Evolutionary conservation across 2,113 vertebrate species (phyloP).

Genomic region (Mastomys natalensis): DNA sequence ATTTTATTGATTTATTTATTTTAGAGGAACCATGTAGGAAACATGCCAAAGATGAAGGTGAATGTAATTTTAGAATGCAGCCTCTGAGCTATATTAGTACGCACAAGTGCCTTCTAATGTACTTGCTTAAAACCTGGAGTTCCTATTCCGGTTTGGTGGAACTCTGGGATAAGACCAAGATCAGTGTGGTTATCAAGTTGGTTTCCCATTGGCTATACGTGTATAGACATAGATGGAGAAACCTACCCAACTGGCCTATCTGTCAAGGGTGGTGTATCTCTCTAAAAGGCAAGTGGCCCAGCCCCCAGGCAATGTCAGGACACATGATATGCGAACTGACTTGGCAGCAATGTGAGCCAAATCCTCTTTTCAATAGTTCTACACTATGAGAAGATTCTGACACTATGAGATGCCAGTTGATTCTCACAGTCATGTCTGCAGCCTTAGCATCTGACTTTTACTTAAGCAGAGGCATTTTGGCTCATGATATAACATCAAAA

Average conservation of each 20-base stretch:
- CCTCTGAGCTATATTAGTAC: not conserved
- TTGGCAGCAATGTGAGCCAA: not conserved
- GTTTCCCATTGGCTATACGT: not conserved
- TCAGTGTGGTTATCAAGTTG: not conserved
- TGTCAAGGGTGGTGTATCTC: not conserved
- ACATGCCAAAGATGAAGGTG: no score
- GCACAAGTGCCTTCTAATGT: not conserved
- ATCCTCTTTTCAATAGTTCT: not conserved
- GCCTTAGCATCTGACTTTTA: not conserved
- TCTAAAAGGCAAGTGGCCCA: no score
- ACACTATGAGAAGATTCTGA: not conserved
- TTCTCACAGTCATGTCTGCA: not conserved
- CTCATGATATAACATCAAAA: not conserved
- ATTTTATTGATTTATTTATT: not conserved
- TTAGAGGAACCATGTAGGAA: not conserved
- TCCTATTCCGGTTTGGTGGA: not conserved
- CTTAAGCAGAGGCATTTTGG: not conserved
- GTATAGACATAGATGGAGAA: not conserved
- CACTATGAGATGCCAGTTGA: not conserved
- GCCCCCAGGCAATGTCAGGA: not conserved
- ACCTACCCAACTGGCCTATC: not conserved
- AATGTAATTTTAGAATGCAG: not conserved
- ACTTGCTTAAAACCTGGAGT: not conserved
- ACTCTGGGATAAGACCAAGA: not conserved
- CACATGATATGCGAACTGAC: fast-evolving